These are phyloP conservation scores for Leptoteleia sp. DNA, from an alignment of 1,140 invertebrate genomes.

Conservation along the genomic window DNA sequence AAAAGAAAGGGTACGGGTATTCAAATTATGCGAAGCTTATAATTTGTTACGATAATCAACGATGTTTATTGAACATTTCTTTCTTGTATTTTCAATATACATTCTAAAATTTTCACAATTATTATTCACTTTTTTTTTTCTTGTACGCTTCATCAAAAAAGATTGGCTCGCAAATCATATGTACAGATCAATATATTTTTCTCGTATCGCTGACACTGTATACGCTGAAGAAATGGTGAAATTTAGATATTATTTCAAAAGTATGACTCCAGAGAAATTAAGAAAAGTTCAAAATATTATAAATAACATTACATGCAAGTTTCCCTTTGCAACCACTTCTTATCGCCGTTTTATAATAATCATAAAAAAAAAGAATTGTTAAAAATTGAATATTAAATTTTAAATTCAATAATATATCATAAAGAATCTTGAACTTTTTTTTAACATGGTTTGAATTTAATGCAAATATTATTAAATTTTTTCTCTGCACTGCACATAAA, in stretches of 20 bases:
- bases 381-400: too few relatives aligned
- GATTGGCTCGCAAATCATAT: constrained; percentile 52
- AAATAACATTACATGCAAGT: too few relatives aligned
- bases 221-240: constrained; percentile 43
- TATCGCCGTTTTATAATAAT: too few relatives aligned
- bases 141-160: constrained; percentile 43
- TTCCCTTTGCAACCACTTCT: too few relatives aligned
- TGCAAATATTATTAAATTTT: too few relatives aligned
- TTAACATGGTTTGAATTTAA: too few relatives aligned
- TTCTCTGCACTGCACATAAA: too few relatives aligned
- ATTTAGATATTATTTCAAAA: constrained; percentile 43
- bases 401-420: too few relatives aligned
- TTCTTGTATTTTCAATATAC: constrained; percentile 58
- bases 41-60: constrained; percentile 66
- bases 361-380: too few relatives aligned
- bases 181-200: constrained; percentile 24
- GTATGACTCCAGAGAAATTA: constrained; percentile 41
- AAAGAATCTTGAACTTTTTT: too few relatives aligned
- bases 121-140: constrained; percentile 27
- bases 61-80: constrained; percentile 65
- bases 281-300: too few relatives aligned
- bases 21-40: constrained; percentile 21
- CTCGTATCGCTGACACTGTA: constrained; percentile 20
- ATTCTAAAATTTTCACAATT: constrained; percentile 65
- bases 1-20: neutral